Base-by-base conservation (phyloP, 2,113 vertebrate genomes). In the Odontophorus gujanensis region DNA sequence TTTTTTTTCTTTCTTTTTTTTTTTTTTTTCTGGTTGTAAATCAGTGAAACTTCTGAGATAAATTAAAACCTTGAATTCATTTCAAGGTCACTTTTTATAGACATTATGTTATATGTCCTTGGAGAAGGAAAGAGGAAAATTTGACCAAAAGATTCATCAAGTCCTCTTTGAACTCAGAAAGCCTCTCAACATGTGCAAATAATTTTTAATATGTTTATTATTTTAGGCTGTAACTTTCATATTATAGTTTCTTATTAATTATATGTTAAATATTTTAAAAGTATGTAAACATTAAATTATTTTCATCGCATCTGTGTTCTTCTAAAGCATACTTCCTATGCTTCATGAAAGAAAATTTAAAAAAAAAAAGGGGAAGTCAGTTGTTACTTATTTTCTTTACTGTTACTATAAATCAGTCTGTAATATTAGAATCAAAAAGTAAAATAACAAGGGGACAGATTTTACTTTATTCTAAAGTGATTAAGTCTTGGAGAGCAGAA, bases 11-110 rank as follows among this genome's bases (percentile, higher is more conserved):
- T 28, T 30, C 7, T 10, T n/a, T n/a, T n/a, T n/a, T 26, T 85
- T 91, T 85, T 9, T 94, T 72, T 53, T 53, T 28, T 30, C 7
- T 10, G 20, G 21, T 53, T 82, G 85, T 90, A 25, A 90, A 57
- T 75, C 65, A 86, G 25, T 55, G 74, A 75, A 21, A 34, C 4
- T 78, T 34, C 55, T 51, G 66, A 92, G 93, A 90, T 84, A 83
- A 90, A 75, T 83, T 59, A 72, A 86, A 94, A 86, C 48, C 83
- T 96, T 93, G 66, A 90, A 75, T 84, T 93, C 66, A 48, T 40
- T 89, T 80, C 86, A 86, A 78, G 51, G 36, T 66, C 85, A 48
- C 47, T 55, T 75, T 34, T 71, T 90, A 16, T 21, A 47, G 66
- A 63, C 81, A 91, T 5, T 77, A 88, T 81, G 4, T 43, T 80